A percentile compares a stretch with the other conserved stretches of the same genome.
Conservation (phyloP, 2,888 invertebrate genomes). For the Salticus scenicus region DNA sequence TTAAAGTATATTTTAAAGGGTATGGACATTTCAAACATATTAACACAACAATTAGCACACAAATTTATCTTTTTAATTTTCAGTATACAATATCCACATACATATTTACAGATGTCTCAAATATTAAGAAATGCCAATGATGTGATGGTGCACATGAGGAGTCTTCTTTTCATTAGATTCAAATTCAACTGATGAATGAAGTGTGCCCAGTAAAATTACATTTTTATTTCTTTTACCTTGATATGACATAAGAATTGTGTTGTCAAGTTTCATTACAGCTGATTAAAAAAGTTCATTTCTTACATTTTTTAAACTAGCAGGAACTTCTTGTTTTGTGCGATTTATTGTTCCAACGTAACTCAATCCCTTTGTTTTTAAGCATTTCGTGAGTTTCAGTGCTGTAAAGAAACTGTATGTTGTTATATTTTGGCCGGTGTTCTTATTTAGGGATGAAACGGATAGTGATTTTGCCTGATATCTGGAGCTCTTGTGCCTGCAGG, state of each 20-base stretch:
- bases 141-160: neutral
- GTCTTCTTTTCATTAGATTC: neutral
- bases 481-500: too few relatives aligned
- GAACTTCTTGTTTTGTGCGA: too few relatives aligned
- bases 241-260: too few relatives aligned
- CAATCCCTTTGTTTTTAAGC: neutral
- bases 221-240: neutral
- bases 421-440: neutral
- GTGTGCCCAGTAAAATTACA: neutral
- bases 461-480: too few relatives aligned
- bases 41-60: too few relatives aligned
- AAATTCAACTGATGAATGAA: neutral
- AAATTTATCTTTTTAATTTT: too few relatives aligned
- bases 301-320: neutral
- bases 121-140: conserved; percentile 25
- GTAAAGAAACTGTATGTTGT: conserved; percentile 13
- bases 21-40: too few relatives aligned
- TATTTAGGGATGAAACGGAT: too few relatives aligned
- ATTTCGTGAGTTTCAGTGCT: neutral
- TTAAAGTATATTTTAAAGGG: too few relatives aligned
- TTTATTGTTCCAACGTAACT: too few relatives aligned
- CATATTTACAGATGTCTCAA: conserved; percentile 21
- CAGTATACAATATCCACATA: too few relatives aligned
- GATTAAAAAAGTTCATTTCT: neutral
- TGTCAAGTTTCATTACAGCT: neutral